Conservation (phyloP, 2,113 vertebrate species). For the Scomber scombrus region DNA sequence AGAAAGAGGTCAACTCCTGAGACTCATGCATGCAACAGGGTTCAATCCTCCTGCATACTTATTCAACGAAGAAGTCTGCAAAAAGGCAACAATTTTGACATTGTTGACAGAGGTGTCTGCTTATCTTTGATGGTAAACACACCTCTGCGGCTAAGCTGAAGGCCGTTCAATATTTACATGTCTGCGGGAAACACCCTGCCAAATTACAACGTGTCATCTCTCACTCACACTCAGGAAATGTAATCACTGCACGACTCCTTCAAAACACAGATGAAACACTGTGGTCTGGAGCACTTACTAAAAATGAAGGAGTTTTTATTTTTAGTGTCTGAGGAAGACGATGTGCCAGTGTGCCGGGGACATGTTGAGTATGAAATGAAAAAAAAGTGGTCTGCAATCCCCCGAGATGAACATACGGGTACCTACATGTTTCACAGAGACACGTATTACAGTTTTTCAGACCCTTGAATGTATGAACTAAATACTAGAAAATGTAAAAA, state of each 20-base stretch:
- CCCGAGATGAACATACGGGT: not conserved
- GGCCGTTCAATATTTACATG: conserved; percentile 50
- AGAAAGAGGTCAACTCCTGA: not conserved
- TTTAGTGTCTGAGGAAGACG: conserved; percentile 16
- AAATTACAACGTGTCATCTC: conserved; percentile 63
- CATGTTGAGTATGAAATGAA: conserved; percentile 12
- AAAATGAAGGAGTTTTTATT: conserved; percentile 15
- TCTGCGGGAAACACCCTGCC: conserved; percentile 70
- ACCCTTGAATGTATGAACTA: too few species aligned
- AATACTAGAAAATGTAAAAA: too few species aligned
- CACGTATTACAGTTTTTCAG: too few species aligned
- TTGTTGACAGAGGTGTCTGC: conserved; percentile 70
- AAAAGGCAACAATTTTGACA: conserved; percentile 12
- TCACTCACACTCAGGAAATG: conserved; percentile 40
- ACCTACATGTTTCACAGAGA: not conserved
- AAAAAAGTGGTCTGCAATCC: conserved; percentile 14
- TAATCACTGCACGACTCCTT: conserved; percentile 36
- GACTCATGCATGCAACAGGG: not conserved
- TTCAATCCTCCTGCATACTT: not conserved
- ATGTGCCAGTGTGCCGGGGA: conserved; percentile 1
- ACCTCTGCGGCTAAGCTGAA: conserved; percentile 49
- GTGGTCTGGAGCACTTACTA: conserved; percentile 43
- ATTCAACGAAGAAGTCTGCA: conserved; percentile 12
- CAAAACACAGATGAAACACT: conserved; percentile 22
- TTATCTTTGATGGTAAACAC: conserved; percentile 48